phyloP scores from a whole-genome alignment of 1,140 invertebrate genomes.

The Hetaerina americana region DNA sequence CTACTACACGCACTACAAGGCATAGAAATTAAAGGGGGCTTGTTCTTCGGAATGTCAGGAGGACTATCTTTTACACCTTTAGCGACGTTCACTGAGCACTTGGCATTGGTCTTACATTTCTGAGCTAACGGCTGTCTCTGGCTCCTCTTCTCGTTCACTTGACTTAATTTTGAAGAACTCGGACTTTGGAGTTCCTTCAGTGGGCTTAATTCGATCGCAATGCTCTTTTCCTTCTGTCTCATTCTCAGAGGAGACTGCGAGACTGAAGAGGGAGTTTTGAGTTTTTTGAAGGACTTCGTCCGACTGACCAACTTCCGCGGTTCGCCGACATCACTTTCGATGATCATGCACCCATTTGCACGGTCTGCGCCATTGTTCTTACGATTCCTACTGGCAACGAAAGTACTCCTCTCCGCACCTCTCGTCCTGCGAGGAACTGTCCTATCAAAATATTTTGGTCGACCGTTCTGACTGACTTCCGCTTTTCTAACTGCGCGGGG shows the following conservation, averaged over 20 bases:
- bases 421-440: no score
- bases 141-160: no score
- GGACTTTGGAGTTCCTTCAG: no score
- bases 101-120: no score
- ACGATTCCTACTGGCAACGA: not conserved
- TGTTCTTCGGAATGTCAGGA: not conserved
- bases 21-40: conserved; percentile 25
- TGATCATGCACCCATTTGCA: not conserved
- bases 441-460: no score
- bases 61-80: not conserved
- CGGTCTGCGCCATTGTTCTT: not conserved
- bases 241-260: not conserved
- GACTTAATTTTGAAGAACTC: no score
- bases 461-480: no score
- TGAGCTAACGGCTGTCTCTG: no score
- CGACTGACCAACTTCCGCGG: no score
- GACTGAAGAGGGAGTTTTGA: not conserved
- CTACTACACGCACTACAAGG: conserved; percentile 43
- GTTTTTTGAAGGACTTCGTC: not conserved
- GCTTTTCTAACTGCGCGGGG: conserved; percentile 6
- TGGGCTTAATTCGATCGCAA: no score
- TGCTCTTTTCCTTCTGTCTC: no score
- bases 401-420: not conserved
- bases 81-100: no score
- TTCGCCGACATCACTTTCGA: not conserved